Evolutionary conservation across 2,797 vertebrate genomes (phyloP), one percentile per base, ranked within the genome.

Genomic region (Phaenicophaeus curvirostris): DNA sequence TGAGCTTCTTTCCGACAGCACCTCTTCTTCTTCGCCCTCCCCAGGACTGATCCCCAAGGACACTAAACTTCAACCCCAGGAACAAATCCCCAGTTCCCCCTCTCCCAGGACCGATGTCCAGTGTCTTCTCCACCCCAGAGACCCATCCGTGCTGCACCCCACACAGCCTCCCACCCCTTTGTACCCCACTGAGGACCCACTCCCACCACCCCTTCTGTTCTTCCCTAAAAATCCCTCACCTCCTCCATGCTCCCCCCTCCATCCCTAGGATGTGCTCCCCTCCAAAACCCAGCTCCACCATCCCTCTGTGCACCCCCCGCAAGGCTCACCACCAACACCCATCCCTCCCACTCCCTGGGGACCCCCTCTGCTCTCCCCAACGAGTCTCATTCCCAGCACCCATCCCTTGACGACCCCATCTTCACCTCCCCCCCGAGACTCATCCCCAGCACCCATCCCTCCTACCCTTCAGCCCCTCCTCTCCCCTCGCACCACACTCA

Each of bases 1-100:
- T 97, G 96, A 96, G 98, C 96, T 97, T 97, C 97, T 92, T 93
- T 88, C 58, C 27, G 15, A 96, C 87, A 78, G 95, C 95, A 96
- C 81, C 93, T 93, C 77, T 84, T 88, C 81, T 67, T 65, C 85
- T 67, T 68, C 8, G 0, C 79, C 94, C 86, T 83, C 89, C 71
- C 78, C 53, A 11, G 55, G 75, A 87, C 93, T 37, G 78, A 75
- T 73, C 81, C 91, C 81, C 93, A 91, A 72, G 17, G 12, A 46
- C 87, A 87, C 63, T 16, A 42, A 55, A 17, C 35, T 82, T 92
- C n/a, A 61, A 44, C 42, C 48, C 79, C 28, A 0, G 0, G 58
- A 37, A 79, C 28, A 57, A 69, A 90, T 30, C 61, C 85, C 71
- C 44, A 39, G 14, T 2, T 0, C 6, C 27, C 71, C 27, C 5